Evolutionary conservation across 2,888 invertebrate species (phyloP).

Genomic region (Eumerus sabulonum): DNA sequence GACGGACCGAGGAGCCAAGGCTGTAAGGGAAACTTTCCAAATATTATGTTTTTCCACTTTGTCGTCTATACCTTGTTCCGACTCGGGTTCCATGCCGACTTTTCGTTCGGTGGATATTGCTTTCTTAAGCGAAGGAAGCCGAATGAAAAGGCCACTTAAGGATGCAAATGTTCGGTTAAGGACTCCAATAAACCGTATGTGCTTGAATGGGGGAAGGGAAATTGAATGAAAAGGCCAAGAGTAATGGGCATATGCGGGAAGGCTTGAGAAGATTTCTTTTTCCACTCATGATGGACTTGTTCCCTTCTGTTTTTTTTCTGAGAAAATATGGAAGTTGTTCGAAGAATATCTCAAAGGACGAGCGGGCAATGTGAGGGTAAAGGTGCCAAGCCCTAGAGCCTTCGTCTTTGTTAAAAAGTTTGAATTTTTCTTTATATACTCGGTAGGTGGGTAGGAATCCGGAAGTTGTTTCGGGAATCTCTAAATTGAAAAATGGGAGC

Average conservation of each 20-base stretch:
- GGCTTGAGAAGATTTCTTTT: constrained; percentile 17
- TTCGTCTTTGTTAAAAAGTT: not conserved
- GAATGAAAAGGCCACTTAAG: constrained; percentile 65
- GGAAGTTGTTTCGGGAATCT: too few species aligned
- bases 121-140: constrained; percentile 44
- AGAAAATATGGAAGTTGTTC: constrained; percentile 49
- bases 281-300: constrained; percentile 11
- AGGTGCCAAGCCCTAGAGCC: constrained; percentile 24
- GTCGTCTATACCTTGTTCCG: not conserved
- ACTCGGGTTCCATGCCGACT: too few species aligned
- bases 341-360: not conserved
- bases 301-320: too few species aligned
- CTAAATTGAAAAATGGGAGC: too few species aligned
- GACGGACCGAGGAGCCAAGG: not conserved
- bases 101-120: constrained; percentile 42
- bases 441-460: too few species aligned
- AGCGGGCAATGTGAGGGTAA: not conserved
- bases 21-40: constrained; percentile 57
- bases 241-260: not conserved
- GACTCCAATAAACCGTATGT: constrained; percentile 65
- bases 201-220: constrained; percentile 29
- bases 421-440: not conserved
- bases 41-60: constrained; percentile 21
- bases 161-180: constrained; percentile 62
- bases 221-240: constrained; percentile 5